Conservation (phyloP, 2,888 invertebrate species). For the Scaptomyza tumidula region DNA sequence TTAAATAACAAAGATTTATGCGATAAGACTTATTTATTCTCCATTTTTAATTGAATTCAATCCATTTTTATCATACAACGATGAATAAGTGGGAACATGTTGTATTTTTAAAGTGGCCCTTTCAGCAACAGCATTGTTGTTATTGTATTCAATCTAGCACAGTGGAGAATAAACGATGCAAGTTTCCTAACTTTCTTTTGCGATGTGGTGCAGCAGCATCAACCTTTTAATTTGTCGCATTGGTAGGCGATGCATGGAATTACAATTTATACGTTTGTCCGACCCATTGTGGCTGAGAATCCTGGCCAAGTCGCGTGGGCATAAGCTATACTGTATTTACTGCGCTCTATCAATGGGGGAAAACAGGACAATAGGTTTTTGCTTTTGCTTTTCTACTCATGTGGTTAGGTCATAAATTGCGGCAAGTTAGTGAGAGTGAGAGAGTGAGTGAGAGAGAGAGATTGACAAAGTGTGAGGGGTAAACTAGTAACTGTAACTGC, state of each 20-base stretch:
- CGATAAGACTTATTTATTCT: neutral
- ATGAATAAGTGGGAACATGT: neutral
- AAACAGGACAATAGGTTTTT: slow-evolving; percentile 40
- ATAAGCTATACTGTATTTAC: slow-evolving; percentile 36
- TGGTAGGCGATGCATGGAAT: slow-evolving; percentile 30
- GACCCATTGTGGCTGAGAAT: slow-evolving; percentile 42
- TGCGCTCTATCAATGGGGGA: slow-evolving; percentile 3
- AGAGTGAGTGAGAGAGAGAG: neutral
- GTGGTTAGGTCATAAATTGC: slow-evolving; percentile 62
- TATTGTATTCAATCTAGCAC: slow-evolving; percentile 2
- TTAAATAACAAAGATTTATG: neutral
- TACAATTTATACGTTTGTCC: slow-evolving; percentile 53
- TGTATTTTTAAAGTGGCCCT: neutral
- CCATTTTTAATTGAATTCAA: neutral
- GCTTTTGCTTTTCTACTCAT: slow-evolving; percentile 7
- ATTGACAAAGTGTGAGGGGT: neutral
- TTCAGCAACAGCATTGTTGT: neutral
- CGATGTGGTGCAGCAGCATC: slow-evolving; percentile 2
- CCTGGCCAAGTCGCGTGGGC: slow-evolving; percentile 40
- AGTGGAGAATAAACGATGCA: slow-evolving; percentile 9
- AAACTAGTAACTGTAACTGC: slow-evolving; percentile 49
- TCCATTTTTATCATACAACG: neutral
- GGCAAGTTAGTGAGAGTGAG: slow-evolving; percentile 5
- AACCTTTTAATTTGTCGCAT: slow-evolving; percentile 49
- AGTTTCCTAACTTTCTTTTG: slow-evolving; percentile 11